phyloP scores from a whole-genome alignment of 2,113 vertebrate genomes.

The Accipiter cooperii region DNA sequence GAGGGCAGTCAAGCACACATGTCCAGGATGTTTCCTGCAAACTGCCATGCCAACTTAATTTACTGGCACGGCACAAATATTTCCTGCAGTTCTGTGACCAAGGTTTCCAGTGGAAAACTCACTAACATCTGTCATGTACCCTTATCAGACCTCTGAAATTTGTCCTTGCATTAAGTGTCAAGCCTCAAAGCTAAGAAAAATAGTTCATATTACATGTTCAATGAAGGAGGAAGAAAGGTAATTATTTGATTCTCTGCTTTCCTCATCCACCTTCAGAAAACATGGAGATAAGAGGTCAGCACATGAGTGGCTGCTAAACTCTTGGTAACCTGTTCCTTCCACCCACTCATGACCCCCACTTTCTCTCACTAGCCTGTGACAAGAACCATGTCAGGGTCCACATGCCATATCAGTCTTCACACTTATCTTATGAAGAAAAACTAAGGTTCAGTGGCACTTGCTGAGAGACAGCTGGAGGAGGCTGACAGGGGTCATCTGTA shows the following conservation, averaged over 20 bases:
- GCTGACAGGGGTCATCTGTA: background rate
- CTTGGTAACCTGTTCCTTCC: background rate
- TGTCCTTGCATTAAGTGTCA: background rate
- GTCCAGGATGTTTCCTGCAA: background rate
- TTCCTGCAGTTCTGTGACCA: background rate
- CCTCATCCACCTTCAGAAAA: background rate
- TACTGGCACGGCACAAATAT: background rate
- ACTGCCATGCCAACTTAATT: background rate
- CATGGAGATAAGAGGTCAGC: background rate
- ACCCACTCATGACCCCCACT: background rate
- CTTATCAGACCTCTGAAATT: background rate
- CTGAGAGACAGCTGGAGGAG: background rate
- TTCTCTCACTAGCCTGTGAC: background rate
- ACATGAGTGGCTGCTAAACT: background rate
- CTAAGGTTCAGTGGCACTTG: background rate
- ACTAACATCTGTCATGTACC: background rate
- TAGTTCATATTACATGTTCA: background rate
- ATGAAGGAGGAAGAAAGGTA: background rate
- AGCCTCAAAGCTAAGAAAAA: background rate
- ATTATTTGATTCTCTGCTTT: background rate
- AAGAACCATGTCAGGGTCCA: background rate
- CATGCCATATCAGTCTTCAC: fast-evolving
- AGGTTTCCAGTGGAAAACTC: background rate
- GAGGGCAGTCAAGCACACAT: background rate
- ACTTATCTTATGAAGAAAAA: background rate